Base-by-base conservation (phyloP, 2,888 invertebrate genomes). In the Watsonalla cultraria region DNA sequence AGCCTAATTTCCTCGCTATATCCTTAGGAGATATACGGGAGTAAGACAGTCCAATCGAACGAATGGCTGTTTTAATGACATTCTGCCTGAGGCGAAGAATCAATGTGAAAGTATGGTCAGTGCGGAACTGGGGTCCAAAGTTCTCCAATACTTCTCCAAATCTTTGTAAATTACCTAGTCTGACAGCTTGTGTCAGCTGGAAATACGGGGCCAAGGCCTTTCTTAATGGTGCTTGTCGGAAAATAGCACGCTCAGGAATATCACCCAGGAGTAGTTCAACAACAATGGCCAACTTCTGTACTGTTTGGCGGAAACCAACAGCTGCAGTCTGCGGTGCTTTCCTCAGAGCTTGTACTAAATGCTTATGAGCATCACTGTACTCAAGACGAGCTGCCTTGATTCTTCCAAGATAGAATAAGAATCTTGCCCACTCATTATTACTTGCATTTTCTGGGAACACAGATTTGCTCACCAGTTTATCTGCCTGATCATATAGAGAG, bases 361-460 rank as follows among this genome's bases (percentile, higher is more conserved):
- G 97, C 78, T 98, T 98, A 73, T 99, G 98, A 2, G 99, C 99
- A 73, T 97, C 96, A 69, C 98, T 98, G 90, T 99, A 99, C 80
- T 99, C 99, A 58, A 99, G 90, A 70, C 98, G 94, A n/a, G 99
- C 98, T 39, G 99, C 98, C 86, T 99, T 99, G 65, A 99, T 99
- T 69, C 99, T 94, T 7, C 99, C 99, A 75, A 99, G 92, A 82
- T 99, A 99, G 81, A 98, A 99, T 66, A 99, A 92, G 83, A 97
- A 99, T 77, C 99, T 93, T 5, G 99, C 99, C 97, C 98, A 98
- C 80, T 99, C 99, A 90, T 99, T 99, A 83, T 99, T 99, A 76
- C 98, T 98, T 0, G 98, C 99, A 64, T 95, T 95, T 86, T 99
- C 99, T 2, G 99, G 99, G 76, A 97, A 99, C 0, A 97, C 96